Evolutionary conservation across 2,888 invertebrate genomes (phyloP), one percentile per base, ranked within the genome.

Genomic region (Yponomeuta evonymella): DNA sequence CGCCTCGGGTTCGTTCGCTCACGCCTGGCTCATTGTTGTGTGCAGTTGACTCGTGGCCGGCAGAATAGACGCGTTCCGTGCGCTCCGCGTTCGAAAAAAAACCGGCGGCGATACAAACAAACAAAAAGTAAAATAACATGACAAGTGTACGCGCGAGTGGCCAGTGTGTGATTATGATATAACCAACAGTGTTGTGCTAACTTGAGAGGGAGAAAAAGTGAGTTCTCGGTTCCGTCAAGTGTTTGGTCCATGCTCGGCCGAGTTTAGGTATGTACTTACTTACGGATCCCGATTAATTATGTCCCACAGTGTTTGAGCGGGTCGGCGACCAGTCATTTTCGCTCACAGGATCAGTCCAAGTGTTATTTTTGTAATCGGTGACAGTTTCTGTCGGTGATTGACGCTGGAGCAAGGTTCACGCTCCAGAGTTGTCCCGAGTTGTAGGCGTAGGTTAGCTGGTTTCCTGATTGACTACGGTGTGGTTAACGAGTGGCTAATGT

Each of bases 91-190:
- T 79, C 75, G 71, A 74, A 74, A 79, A 81, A 84, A 85, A 86
- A 85, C 83, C 83, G 83, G 86, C 88, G 88, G 85, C 88, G 87
- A 87, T 86, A 88, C 2, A 58, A 87, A 89, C 2, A 58, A 87
- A 89, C 88, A 89, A 87, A 86, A 88, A 87, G 88, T 88, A 89
- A 89, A 90, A 90, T 90, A 89, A 63, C 70, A 90, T 90, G 89
- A 85, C 80, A 82, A 87, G 89, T 90, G 89, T 86, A 85, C 85
- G 82, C 90, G 90, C 86, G 88, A 89, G 91, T 90, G 91, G 86
- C 88, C 83, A 83, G 70, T 70, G 70, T 62, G 63, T 88, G 80
- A 86, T 87, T 88, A 91, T 58, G 51, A 58, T 58, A 58, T 58
- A 58, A 58, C 51, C 51, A 58, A 58, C 15, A 58, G 90, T 90